Conservation (phyloP, 1,140 invertebrate species). For the Schmidtea mediterranea region DNA sequence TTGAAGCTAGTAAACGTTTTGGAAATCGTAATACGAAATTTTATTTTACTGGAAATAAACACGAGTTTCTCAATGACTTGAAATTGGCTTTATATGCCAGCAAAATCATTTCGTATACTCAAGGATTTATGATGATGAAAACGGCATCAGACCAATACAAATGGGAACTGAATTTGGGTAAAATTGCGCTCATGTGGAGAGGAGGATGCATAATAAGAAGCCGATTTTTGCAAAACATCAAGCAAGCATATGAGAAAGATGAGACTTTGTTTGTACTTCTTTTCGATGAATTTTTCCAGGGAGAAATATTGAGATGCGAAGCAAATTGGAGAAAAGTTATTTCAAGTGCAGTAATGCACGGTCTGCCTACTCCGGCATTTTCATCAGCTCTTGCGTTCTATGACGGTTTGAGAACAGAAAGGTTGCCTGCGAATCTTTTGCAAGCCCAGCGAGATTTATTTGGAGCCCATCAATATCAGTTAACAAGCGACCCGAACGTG, state of each 20-base stretch:
- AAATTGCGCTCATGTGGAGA: constrained; percentile 95
- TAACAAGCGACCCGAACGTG: constrained; percentile 51
- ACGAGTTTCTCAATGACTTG: constrained; percentile 4
- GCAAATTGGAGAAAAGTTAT: constrained; percentile 32
- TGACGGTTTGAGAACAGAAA: constrained; percentile 58
- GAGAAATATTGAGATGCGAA: constrained; percentile 51
- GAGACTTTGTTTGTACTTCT: constrained; percentile 62
- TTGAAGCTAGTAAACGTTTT: not conserved
- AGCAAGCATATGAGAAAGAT: constrained; percentile 72
- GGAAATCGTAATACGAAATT: no score
- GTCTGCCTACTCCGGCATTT: constrained; percentile 74
- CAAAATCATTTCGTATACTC: constrained; percentile 93
- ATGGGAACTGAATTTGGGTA: constrained; percentile 89
- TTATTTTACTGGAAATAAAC: no score
- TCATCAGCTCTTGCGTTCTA: constrained; percentile 78
- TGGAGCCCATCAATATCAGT: constrained; percentile 89
- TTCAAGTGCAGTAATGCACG: constrained; percentile 35
- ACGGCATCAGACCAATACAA: constrained; percentile 64
- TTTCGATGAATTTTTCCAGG: constrained; percentile 68
- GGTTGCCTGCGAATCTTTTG: constrained; percentile 49
- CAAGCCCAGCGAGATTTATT: constrained; percentile 93
- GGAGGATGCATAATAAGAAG: constrained; percentile 94
- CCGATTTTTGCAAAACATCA: constrained; percentile 83
- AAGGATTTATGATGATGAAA: constrained; percentile 88
- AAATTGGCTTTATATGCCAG: constrained; percentile 66